Base-by-base conservation (phyloP, 2,113 vertebrate genomes). In the Bubo blakistoni region DNA sequence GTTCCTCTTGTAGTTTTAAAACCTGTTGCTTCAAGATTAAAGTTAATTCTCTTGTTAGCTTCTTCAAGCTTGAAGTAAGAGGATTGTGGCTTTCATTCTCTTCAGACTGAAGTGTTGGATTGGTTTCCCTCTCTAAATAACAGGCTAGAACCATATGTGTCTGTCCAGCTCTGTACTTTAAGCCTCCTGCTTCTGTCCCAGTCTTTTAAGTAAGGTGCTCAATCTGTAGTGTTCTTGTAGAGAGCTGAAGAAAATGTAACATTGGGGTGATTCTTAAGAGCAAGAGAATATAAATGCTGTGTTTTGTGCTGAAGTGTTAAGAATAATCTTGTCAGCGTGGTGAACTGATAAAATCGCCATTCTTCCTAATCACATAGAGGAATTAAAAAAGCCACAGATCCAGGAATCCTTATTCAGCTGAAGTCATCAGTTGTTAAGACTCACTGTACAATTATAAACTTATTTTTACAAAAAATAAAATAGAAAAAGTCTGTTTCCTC, bases 241-340 rank as follows among this genome's bases (percentile, higher is more conserved):
- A 62, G 52, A 90, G 36, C 4, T 78, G 63, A 58, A 66, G 71
- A 55, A 92, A 82, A 38, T 18, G 2, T 62, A 42, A 30, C 9
- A 4, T 22, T 26, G 51, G 36, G 16, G 21, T 13, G 30, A 2
- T 65, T 81, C 49, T 59, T 38, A 47, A 76, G 30, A 8, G 19
- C 34, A 46, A 81, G 36, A 79, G 32, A 52, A 27, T 52, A 10
- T 46, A 61, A 49, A 34, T 46, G 19, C 40, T 81, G 49, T 57
- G n/a, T 42, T 86, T 94, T 74, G 30, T 95, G 77, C 90, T 93
- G 88, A 81, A 27, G 11, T 78, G 38, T 86, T 95, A 59, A 72
- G 57, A 84, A 67, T 74, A 81, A 90, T 91, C 76, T 86, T 93
- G 51, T 93, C 61, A 42, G 71, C 47, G 59, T 0, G 1, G 54